phyloP scores from a whole-genome alignment of 2,113 vertebrate genomes.

The Channa argus region DNA sequence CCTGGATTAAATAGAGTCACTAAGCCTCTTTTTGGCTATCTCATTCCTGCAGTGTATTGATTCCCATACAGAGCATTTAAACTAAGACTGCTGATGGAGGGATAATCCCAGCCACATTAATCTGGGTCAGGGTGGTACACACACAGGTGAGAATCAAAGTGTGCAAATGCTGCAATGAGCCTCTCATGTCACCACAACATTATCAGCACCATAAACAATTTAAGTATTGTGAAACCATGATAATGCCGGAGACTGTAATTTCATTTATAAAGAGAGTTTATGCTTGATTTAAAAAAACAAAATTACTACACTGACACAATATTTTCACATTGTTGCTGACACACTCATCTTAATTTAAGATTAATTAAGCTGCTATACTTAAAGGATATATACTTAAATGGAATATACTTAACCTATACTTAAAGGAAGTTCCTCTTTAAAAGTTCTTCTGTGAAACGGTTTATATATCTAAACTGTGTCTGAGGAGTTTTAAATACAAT shows the following conservation, averaged over 20 bases:
- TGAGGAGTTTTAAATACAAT: too few relatives aligned
- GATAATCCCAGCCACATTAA: constrained; percentile 59
- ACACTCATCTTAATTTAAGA: too few relatives aligned
- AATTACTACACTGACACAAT: too few relatives aligned
- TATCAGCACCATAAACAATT: too few relatives aligned
- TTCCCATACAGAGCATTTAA: constrained; percentile 45
- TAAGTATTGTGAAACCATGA: background rate
- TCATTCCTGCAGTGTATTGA: constrained; percentile 53
- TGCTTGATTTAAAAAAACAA: too few relatives aligned
- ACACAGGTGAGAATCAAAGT: constrained; percentile 52
- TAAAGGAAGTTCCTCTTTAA: background rate
- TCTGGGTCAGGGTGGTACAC: constrained; percentile 45
- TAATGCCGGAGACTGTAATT: background rate
- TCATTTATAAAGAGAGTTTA: too few relatives aligned
- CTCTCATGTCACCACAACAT: constrained; percentile 3
- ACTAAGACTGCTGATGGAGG: constrained; percentile 57
- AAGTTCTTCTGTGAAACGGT: too few relatives aligned
- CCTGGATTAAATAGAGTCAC: constrained; percentile 63
- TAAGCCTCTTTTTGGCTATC: constrained; percentile 58
- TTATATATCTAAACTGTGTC: too few relatives aligned
- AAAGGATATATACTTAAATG: too few relatives aligned
- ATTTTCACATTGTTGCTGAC: too few relatives aligned
- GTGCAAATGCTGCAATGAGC: constrained; percentile 24
- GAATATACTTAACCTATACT: too few relatives aligned
- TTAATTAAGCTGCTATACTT: too few relatives aligned